These are phyloP conservation scores for Plagodis pulveraria DNA, from an alignment of 2,888 invertebrate species.

Conservation along the genomic window DNA sequence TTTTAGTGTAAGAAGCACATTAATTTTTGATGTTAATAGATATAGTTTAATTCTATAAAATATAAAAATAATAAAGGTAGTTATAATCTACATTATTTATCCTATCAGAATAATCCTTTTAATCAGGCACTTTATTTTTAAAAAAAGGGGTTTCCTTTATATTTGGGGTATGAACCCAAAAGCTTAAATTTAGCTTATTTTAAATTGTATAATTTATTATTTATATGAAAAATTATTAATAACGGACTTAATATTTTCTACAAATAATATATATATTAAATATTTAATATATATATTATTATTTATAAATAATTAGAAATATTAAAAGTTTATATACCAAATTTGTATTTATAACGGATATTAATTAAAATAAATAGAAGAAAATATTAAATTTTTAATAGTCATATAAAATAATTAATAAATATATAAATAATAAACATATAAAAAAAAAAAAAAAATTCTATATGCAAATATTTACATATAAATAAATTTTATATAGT, in stretches of 20 bases:
- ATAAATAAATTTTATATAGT: constrained; percentile 79
- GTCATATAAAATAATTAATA: constrained; percentile 23
- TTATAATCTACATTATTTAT: constrained; percentile 63
- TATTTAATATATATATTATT: constrained; percentile 38
- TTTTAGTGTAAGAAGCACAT: constrained; percentile 87
- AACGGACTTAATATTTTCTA: constrained; percentile 31
- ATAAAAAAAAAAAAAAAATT: constrained; percentile 66
- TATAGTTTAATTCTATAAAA: constrained; percentile 87
- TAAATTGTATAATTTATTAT: constrained; percentile 50
- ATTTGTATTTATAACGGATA: constrained; percentile 43
- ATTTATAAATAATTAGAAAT: constrained; percentile 40
- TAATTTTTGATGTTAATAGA: constrained; percentile 86
- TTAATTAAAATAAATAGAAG: constrained; percentile 42
- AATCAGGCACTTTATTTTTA: constrained; percentile 79
- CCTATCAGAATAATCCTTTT: constrained; percentile 78
- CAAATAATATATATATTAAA: constrained; percentile 22
- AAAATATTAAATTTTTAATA: constrained; percentile 42
- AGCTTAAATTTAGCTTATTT: constrained; percentile 85
- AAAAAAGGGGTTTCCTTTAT: constrained; percentile 74
- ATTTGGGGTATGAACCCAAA: constrained; percentile 87
- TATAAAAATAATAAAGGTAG: constrained; percentile 82
- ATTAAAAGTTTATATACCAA: constrained; percentile 38
- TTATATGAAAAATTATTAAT: constrained; percentile 47
- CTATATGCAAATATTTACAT: constrained; percentile 49
- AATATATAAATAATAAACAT: constrained; percentile 34